Percentiles rank a stretch among this genome's conserved stretches.
These are phyloP conservation scores for Esperia sulphurella DNA, from an alignment of 2,888 invertebrate species.

Conservation along the genomic window DNA sequence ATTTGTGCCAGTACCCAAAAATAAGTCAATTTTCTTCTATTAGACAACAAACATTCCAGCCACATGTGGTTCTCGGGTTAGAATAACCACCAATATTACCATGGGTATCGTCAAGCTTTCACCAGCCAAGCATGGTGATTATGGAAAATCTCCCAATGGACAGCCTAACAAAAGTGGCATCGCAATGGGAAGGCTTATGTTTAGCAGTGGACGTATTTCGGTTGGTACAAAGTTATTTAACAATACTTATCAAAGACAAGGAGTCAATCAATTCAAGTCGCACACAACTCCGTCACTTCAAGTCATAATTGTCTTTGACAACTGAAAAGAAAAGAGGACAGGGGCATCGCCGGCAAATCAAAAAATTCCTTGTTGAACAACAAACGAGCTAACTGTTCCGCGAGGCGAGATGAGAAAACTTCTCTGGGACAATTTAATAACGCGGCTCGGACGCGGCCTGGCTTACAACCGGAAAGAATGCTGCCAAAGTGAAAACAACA, in stretches of 20 bases:
- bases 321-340: background rate
- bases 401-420: conserved; percentile 62
- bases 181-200: too few species aligned
- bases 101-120: too few species aligned
- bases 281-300: background rate
- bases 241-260: background rate
- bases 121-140: too few species aligned
- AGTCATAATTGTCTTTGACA: conserved; percentile 2
- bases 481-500: conserved; percentile 34
- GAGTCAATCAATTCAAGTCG: background rate
- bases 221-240: too few species aligned
- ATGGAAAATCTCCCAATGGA: too few species aligned
- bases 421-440: conserved; percentile 68
- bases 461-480: conserved; percentile 39
- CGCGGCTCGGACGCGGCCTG: conserved; percentile 40
- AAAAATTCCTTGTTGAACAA: conserved; percentile 33
- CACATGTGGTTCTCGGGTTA: too few species aligned
- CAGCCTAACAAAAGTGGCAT: too few species aligned
- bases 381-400: conserved; percentile 29
- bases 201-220: too few species aligned
- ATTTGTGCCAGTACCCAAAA: too few species aligned
- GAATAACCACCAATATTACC: too few species aligned
- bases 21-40: too few species aligned
- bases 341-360: conserved; percentile 19
- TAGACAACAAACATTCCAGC: too few species aligned